Conservation (phyloP, 2,888 invertebrate genomes). For the Melanargia galathea region DNA sequence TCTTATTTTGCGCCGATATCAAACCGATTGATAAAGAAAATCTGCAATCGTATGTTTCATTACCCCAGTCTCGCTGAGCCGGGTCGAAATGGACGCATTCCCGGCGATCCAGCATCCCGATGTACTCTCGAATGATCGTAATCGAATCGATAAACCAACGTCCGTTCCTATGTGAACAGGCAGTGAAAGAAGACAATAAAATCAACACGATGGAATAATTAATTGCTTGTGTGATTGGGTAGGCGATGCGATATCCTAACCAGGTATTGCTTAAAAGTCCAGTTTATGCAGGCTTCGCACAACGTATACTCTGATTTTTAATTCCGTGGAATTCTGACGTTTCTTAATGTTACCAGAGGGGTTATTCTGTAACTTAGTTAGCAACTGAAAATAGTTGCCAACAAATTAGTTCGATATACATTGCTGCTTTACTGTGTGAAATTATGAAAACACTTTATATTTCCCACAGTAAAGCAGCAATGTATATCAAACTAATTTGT, state of each 20-base stretch:
- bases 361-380: too few relatives aligned
- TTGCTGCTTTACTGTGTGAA: too few relatives aligned
- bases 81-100: conserved; percentile 62
- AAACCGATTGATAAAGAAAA: too few relatives aligned
- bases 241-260: background rate
- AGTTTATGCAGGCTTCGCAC: background rate
- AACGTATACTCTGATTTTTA: too few relatives aligned
- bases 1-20: too few relatives aligned
- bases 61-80: conserved; percentile 14
- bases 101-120: conserved; percentile 45
- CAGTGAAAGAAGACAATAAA: conserved; percentile 34
- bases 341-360: too few relatives aligned
- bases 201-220: conserved; percentile 25
- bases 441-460: too few relatives aligned
- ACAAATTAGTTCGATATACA: too few relatives aligned
- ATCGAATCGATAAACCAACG: conserved; percentile 39
- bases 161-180: conserved; percentile 36
- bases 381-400: too few relatives aligned
- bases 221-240: conserved; percentile 35
- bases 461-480: too few relatives aligned
- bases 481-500: too few relatives aligned
- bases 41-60: background rate
- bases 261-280: background rate
- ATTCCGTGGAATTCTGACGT: too few relatives aligned
- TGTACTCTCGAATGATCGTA: conserved; percentile 42